Base-by-base conservation (phyloP, 2,797 vertebrate genomes). In the Gastrophryne carolinensis region DNA sequence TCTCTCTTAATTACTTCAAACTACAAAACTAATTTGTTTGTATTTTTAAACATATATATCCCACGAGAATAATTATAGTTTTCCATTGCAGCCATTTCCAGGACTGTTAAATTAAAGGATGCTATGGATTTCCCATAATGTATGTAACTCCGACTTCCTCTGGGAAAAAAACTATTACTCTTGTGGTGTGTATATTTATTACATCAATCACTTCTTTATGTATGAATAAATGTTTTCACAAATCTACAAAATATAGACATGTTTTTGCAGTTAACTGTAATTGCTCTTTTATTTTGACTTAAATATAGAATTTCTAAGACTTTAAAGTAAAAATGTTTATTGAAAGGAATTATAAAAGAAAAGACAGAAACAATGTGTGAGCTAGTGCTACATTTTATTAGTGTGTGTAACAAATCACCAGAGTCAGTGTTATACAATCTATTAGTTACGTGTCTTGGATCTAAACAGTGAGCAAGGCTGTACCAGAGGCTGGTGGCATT, bases 41-140 rank as follows among this genome's bases (percentile, higher is more conserved):
- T 56, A 62, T 47, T 64, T 77, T 50, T 37, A 32, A 57, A 52
- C 23, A 49, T 27, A 64, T 72, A 29, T 56, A 37, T 65, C 75
- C 60, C 75, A 49, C 37, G 72, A 65, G 66, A 64, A 63, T 64
- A 69, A 37, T 53, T 73, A 17, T 13, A 50, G 29, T 61, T 68
- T 75, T 75, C 64, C 73, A 52, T 44, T 68, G 64, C 41, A 30
- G 24, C 44, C n/a, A n/a, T 30, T 34, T 64, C 49, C 11, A 23
- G 5, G 44, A 10, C 30, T 47, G 21, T 56, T 62, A 56, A 65
- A 24, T 26, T 58, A 58, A 15, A 44, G 29, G 52, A 47, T 71
- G 26, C 21, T 12, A 57, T 41, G 27, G 24, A 57, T 69, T 63
- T 71, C 60, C 50, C 60, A 71, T 70, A 72, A 30, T 35, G 26